Percentiles rank a stretch among this genome's conserved stretches.
phyloP scores from a whole-genome alignment of 2,888 invertebrate genomes.

The Plebejus melissa region DNA sequence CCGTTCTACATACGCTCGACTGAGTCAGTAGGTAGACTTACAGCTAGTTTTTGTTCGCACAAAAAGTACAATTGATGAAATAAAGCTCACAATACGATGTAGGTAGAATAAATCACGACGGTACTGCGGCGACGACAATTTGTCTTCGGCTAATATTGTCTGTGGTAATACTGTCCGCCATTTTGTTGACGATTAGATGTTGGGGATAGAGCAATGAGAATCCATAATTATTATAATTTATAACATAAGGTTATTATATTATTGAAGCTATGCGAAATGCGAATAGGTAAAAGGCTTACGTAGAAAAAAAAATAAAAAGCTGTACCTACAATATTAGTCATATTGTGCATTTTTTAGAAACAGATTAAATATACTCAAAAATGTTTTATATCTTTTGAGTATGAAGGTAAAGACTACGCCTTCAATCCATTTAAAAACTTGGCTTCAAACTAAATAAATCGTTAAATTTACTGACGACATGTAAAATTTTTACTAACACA shows the following conservation, averaged over 20 bases:
- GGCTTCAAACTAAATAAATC: no score
- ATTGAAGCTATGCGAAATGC: no score
- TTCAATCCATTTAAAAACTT: no score
- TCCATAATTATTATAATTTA: neutral
- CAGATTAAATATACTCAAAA: no score
- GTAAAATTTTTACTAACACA: no score
- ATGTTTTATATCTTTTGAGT: no score
- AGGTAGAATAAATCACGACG: constrained; percentile 23
- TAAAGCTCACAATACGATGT: neutral
- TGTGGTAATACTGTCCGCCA: constrained; percentile 11
- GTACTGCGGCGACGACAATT: constrained; percentile 27
- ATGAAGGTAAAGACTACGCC: no score
- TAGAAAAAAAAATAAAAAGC: no score
- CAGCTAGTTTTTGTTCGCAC: neutral
- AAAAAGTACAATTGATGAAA: constrained; percentile 11
- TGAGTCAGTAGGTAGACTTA: neutral
- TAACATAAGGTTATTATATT: neutral
- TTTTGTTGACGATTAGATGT: neutral
- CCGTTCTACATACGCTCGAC: neutral
- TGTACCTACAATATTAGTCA: no score
- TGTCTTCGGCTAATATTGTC: constrained; percentile 27
- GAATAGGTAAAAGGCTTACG: no score
- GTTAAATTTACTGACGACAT: no score
- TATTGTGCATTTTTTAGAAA: no score
- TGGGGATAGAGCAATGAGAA: neutral